Evolutionary conservation across 2,113 vertebrate genomes (phyloP), one percentile per base, ranked within the genome.

Genomic region (Platysternon megacephalum): DNA sequence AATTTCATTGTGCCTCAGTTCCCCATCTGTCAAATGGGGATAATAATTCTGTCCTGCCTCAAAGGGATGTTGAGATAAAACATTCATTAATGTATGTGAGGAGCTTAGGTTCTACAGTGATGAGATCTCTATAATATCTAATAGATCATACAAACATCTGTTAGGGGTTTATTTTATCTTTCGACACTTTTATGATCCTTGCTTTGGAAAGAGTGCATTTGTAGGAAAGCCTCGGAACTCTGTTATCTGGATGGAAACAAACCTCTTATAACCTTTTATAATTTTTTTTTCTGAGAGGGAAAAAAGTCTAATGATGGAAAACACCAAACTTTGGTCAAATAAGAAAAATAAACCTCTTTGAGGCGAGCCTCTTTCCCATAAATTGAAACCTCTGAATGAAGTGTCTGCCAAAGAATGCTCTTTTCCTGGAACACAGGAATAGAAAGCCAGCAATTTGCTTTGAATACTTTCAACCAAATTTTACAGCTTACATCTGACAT

Each of bases 351-450:
- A 93, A 96, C 56, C 78, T 94, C 94, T 97, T 95, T 97, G 95
- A 98, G 97, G 92, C 96, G 96, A 98, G 95, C 89, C 92, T 98
- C 90, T 93, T 95, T 94, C 97, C 97, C 97, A 97, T 97, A 97
- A 97, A 97, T 91, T 6, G 58, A 97, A 97, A 97, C 94, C 93
- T 97, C 94, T 93, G 82, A 93, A 96, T 91, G 94, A 93, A 93
- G 76, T 93, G 91, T 89, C 53, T 97, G 97, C 97, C 97, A 97
- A 98, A 96, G 95, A 95, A 97, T 51, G 82, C 95, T 93, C 94
- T 93, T 92, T 98, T 98, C 97, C 95, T 96, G 96, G 97, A 98
- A 98, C 86, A 96, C 85, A 93, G 84, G 93, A 96, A 88, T 85
- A 97, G 96, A 96, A 97, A 97, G 97, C 96, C 97, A 97, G 92